Base-by-base conservation (phyloP, 2,888 invertebrate genomes). In the Julus scanicus region DNA sequence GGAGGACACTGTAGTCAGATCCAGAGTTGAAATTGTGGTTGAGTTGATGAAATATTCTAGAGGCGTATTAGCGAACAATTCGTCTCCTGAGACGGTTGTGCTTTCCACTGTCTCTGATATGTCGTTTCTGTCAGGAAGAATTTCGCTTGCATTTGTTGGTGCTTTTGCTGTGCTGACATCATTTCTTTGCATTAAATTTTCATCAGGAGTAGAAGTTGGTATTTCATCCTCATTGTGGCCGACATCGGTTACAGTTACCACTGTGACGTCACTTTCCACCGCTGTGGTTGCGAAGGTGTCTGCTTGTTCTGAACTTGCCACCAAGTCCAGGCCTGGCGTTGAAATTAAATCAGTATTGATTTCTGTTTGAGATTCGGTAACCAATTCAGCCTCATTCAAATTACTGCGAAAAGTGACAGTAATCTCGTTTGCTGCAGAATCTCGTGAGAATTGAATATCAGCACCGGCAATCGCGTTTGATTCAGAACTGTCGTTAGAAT, bases 1-100 rank as follows among this genome's bases (percentile, higher is more conserved):
- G 44, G 88, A 88, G n/a, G 84, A 84, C 49, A 88, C 88, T 9
- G 88, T 88, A 9, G 88, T 84, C 13, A 88, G 37, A 53, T 88
- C 88, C 44, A 84, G 15, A n/a, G 63, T 49, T 1, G 84, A 53
- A 88, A 88, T 88, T 6, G 53, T 84, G 20, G 53, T 48, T 88
- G 48, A 37, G 53, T 88, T 88, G 17, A 88, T 71, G 29, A 84
- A 57, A 53, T 53, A 49, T n/a, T 88, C 88, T 29, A 88, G 71
- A 6, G 88, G 88, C 13, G 63, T 88, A 48, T 63, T 84, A n/a
- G 48, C 48, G 5, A 88, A 88, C 15, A 88, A 48, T 1, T 84
- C 88, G 29, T 83, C 84, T 71, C 48, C 88, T 17, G 88, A 88
- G 20, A 85, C 44, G 3, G 85, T 85, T 44, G 85, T 85, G 49